These are phyloP conservation scores for Euplagia quadripunctaria DNA, from an alignment of 2,888 invertebrate genomes.

Conservation along the genomic window DNA sequence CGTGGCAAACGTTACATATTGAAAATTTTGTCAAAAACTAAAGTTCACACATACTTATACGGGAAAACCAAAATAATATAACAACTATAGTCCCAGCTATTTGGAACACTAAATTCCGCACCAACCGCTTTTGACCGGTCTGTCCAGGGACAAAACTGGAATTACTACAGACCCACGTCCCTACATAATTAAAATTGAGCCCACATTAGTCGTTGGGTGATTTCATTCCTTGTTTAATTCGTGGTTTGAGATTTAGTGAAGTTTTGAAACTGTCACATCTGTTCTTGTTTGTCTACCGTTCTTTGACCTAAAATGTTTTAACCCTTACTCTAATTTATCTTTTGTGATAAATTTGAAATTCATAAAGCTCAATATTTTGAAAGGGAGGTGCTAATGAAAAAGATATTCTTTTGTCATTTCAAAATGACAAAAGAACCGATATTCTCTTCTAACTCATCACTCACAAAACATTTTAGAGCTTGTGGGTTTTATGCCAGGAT, in stretches of 20 bases:
- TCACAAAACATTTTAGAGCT: background rate
- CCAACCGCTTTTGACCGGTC: conserved; percentile 29
- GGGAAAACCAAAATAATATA: background rate
- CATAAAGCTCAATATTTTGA: background rate
- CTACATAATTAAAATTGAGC: conserved; percentile 37
- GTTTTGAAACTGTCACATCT: conserved; percentile 5
- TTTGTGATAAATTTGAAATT: background rate
- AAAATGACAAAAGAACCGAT: background rate
- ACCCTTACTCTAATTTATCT: background rate
- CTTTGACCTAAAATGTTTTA: background rate
- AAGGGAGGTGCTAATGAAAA: background rate
- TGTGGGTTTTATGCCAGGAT: background rate
- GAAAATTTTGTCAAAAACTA: background rate
- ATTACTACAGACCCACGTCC: conserved; percentile 25
- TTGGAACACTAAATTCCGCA: conserved; percentile 34
- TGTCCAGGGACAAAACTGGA: conserved; percentile 5
- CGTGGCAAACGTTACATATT: no score
- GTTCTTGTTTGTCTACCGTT: background rate
- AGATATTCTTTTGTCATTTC: no score
- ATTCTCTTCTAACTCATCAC: background rate
- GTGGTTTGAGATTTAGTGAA: conserved; percentile 9
- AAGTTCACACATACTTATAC: background rate
- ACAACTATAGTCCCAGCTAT: conserved; percentile 11
- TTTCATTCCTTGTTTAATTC: conserved; percentile 20
- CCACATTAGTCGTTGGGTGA: conserved; percentile 15